Conservation (phyloP, 2,888 invertebrate genomes). For the Stenichneumon culpator region DNA sequence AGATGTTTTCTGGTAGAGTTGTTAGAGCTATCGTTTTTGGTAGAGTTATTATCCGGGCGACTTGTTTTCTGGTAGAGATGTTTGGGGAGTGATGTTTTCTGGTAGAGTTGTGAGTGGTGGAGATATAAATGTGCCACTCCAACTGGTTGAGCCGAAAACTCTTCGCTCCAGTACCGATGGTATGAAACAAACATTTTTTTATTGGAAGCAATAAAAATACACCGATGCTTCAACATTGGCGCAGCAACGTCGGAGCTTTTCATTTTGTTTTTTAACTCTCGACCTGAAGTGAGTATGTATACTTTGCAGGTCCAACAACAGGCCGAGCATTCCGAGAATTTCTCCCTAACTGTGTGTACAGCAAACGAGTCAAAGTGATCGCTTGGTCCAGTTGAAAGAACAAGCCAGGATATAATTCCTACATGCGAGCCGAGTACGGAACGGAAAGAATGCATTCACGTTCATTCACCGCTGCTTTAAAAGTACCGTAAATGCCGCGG, state of each 20-base stretch:
- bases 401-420: background rate
- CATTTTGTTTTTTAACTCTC: background rate
- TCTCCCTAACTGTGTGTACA: background rate
- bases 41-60: no score
- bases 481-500: background rate
- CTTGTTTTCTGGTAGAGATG: no score
- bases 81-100: no score
- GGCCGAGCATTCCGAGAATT: background rate
- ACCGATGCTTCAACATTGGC: background rate
- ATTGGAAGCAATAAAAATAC: background rate
- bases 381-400: background rate
- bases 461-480: background rate
- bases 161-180: no score
- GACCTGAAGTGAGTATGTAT: background rate
- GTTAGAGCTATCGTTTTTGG: no score
- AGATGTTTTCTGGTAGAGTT: no score
- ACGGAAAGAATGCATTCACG: background rate
- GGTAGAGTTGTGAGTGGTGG: no score
- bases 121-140: no score
- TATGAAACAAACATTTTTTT: background rate
- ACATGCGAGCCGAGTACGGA: background rate
- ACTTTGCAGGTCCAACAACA: background rate
- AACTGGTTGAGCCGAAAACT: no score
- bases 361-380: background rate
- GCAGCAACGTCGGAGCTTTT: background rate